Evolutionary conservation across 1,140 invertebrate species (phyloP).

Genomic region (Helicoverpa zea): DNA sequence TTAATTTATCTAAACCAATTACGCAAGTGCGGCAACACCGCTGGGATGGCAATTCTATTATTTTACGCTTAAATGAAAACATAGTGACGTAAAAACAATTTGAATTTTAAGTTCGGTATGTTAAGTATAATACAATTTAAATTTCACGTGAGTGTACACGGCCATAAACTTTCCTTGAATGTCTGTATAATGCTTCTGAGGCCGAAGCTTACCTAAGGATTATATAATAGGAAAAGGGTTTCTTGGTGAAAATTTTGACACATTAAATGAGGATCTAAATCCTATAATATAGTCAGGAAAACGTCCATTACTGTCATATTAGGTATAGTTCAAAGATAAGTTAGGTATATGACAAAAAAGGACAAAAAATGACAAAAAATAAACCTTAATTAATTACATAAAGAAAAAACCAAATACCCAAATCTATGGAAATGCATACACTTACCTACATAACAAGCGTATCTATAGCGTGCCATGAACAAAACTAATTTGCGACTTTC

Average conservation of each 20-base stretch:
- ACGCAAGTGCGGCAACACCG: constrained; percentile 71
- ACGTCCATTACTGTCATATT: too few relatives aligned
- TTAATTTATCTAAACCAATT: constrained; percentile 84
- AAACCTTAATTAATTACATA: neutral
- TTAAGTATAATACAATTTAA: too few relatives aligned
- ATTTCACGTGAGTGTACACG: too few relatives aligned
- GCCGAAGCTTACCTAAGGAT: too few relatives aligned
- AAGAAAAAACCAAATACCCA: neutral
- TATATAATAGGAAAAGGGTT: too few relatives aligned
- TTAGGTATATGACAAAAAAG: neutral
- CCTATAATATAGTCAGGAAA: too few relatives aligned
- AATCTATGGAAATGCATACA: neutral
- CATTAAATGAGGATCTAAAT: too few relatives aligned
- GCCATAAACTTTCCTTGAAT: too few relatives aligned
- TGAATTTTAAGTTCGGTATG: constrained; percentile 10
- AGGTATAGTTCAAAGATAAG: too few relatives aligned
- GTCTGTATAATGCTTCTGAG: too few relatives aligned
- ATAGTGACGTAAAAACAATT: constrained; percentile 57
- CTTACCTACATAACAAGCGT: neutral
- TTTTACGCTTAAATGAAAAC: constrained; percentile 72
- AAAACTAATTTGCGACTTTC: constrained; percentile 81
- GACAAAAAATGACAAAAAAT: too few relatives aligned
- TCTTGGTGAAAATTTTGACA: too few relatives aligned
- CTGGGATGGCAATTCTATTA: constrained; percentile 71
- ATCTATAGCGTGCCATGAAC: constrained; percentile 59